Base-by-base conservation (phyloP, 2,113 vertebrate genomes). In the Pachyramphus minor region DNA sequence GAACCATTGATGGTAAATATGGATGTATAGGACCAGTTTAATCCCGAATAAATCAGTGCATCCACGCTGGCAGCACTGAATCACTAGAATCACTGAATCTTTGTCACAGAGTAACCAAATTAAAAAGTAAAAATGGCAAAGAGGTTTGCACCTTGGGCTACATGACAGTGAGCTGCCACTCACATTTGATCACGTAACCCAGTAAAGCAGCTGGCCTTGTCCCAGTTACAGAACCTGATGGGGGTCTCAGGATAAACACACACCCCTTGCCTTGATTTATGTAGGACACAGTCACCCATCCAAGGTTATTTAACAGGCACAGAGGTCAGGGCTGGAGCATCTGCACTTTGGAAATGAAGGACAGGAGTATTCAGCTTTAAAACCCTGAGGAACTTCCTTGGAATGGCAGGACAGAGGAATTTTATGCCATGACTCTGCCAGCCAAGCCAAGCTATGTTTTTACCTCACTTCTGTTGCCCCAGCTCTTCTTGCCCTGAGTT, bases 1-100 rank as follows among this genome's bases (percentile, higher is more conserved):
- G 76, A 92, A 78, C n/a, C 80, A 80, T 58, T 87, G 85, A 90
- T 83, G 79, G 88, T 73, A 94, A 94, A 92, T 83, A 74, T 30
- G 82, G 28, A 62, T 73, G 47, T 31, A 59, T 41, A 85, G 72
- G 42, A 58, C 62, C 37, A 47, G 53, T 92, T 83, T 90, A 85
- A 73, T 69, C 55, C 63, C 55, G 64, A 77, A n/a, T 86, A 76
- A 83, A 81, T 91, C 39, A 50, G 44, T 63, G 52, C 39, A 41
- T 84, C 77, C 52, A 59, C 27, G 41, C 18, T 2, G 25, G 50
- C 42, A 89, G 44, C 33, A 55, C 42, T 82, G 78, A 85, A 68
- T 87, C 86, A 50, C 20, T 63, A 39, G 41, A 15, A n/a, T n/a
- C n/a, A n/a, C n/a, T n/a, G 28, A 16, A n/a, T 62, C 55, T 84